Evolutionary conservation across 2,888 invertebrate genomes (phyloP).

Genomic region (Lasioglossum malachurum): DNA sequence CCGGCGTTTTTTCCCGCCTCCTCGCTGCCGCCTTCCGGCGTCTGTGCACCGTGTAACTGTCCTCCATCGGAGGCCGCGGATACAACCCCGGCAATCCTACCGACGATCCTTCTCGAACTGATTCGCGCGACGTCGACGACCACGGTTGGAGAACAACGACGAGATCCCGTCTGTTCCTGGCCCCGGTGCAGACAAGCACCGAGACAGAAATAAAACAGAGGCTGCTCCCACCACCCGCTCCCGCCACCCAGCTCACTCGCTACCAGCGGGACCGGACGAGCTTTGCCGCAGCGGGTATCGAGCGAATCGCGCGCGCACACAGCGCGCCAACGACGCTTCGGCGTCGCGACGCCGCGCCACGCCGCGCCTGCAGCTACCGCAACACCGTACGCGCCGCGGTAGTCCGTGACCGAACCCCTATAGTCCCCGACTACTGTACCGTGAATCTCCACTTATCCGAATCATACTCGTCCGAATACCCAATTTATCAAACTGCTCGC

Average conservation of each 20-base stretch:
- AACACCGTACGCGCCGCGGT: conserved; percentile 56
- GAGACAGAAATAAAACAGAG: conserved; percentile 82
- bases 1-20: conserved; percentile 81
- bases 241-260: conserved; percentile 36
- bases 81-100: not conserved
- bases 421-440: not conserved
- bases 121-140: not conserved
- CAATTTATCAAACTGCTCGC: not conserved
- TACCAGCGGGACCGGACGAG: conserved; percentile 62
- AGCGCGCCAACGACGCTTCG: conserved; percentile 35
- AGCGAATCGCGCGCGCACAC: conserved; percentile 66
- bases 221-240: conserved; percentile 76
- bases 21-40: conserved; percentile 80
- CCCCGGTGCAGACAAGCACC: conserved; percentile 54
- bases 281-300: conserved; percentile 78
- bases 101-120: not conserved
- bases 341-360: conserved; percentile 67
- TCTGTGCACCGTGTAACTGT: conserved; percentile 82
- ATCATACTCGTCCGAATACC: not conserved
- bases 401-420: not conserved
- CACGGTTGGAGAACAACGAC: conserved; percentile 39
- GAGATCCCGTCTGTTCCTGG: conserved; percentile 30
- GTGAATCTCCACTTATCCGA: not conserved
- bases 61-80: conserved; percentile 76
- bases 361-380: conserved; percentile 64